A percentile compares a stretch with the other conserved stretches of the same genome.
Evolutionary conservation across 2,888 invertebrate genomes (phyloP).

Genomic region (Dynastes maya): DNA sequence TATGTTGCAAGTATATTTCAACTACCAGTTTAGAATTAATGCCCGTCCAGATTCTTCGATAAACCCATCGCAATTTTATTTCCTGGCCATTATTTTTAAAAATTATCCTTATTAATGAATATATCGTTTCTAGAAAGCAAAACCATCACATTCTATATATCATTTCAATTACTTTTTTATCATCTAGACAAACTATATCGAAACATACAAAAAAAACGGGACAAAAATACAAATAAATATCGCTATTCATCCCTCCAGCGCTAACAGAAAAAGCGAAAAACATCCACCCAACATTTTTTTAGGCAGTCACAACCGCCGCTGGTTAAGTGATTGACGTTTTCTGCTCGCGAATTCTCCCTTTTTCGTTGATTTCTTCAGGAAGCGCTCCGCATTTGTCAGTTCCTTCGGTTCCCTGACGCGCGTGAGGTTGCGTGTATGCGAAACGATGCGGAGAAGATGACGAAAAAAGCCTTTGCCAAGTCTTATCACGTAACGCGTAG

Average conservation of each 20-base stretch:
- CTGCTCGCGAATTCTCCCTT: conserved; percentile 62
- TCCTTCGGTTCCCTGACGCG: conserved; percentile 61
- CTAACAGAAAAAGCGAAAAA: neutral
- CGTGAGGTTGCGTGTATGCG: conserved; percentile 51
- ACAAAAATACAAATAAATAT: too few relatives aligned
- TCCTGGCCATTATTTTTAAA: too few relatives aligned
- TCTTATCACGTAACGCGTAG: conserved; percentile 61
- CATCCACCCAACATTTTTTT: conserved; percentile 33
- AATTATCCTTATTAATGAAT: too few relatives aligned
- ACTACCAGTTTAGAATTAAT: too few relatives aligned
- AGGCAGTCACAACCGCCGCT: conserved; percentile 42
- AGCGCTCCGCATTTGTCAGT: conserved; percentile 67
- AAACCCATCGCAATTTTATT: too few relatives aligned
- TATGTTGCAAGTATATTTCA: too few relatives aligned
- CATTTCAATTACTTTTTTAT: neutral
- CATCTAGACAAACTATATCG: neutral
- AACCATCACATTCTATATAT: neutral
- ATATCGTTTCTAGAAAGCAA: too few relatives aligned
- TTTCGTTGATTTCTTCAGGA: conserved; percentile 65
- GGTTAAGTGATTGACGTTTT: conserved; percentile 67
- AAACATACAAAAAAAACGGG: neutral
- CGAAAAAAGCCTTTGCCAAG: conserved; percentile 59
- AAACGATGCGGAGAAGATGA: neutral
- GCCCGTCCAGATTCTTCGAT: too few relatives aligned
- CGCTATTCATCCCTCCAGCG: too few relatives aligned